phyloP scores from a whole-genome alignment of 2,113 vertebrate species.

The Dinomys branickii region DNA sequence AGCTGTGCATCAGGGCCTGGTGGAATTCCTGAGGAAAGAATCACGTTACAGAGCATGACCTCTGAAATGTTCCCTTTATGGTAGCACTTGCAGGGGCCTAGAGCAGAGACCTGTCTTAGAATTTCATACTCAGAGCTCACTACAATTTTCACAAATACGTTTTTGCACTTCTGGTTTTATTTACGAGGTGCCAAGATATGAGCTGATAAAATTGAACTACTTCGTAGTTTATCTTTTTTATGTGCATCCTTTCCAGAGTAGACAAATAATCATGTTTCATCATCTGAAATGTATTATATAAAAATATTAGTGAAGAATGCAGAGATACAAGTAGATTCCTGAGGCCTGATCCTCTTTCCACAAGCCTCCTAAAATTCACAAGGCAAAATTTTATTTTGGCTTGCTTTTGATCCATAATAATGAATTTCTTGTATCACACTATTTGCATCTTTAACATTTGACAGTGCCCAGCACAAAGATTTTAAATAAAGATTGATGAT shows the following conservation, averaged over 20 bases:
- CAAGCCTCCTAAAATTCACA: not conserved
- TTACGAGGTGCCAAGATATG: not conserved
- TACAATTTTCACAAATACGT: not conserved
- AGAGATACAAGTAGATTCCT: not conserved
- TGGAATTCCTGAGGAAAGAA: conserved; percentile 47
- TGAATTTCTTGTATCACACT: not conserved
- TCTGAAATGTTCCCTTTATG: conserved; percentile 31
- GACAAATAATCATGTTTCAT: not conserved
- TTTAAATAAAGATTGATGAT: not conserved
- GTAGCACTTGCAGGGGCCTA: not conserved
- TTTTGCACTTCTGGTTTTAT: not conserved
- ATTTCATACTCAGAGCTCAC: conserved; percentile 1
- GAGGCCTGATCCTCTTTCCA: not conserved
- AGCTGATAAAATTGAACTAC: not conserved
- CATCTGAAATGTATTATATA: not conserved
- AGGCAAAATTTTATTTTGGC: conserved; percentile 7
- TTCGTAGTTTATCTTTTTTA: not conserved
- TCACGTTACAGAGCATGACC: not conserved
- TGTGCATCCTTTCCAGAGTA: not conserved
- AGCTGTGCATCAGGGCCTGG: conserved; percentile 7
- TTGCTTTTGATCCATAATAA: not conserved
- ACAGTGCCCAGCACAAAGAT: not conserved
- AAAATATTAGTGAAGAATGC: not conserved
- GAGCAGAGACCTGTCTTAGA: not conserved
- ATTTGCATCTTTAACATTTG: not conserved